phyloP scores from a whole-genome alignment of 1,140 invertebrate species.

The Aphelenchoides fujianensis region DNA sequence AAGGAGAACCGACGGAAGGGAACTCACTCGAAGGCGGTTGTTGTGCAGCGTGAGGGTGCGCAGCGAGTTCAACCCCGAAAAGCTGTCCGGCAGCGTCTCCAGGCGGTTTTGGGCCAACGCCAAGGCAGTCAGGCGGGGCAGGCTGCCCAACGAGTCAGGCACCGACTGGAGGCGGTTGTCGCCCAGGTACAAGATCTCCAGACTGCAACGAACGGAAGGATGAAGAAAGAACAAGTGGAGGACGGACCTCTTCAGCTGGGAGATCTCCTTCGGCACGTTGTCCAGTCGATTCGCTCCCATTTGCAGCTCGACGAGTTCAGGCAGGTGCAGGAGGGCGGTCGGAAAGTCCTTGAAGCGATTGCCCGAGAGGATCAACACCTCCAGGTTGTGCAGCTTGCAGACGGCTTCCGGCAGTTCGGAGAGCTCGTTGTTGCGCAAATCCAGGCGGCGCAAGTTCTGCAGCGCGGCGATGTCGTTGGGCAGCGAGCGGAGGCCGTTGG shows the following conservation, averaged over 20 bases:
- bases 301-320: constrained; percentile 83
- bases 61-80: constrained; percentile 79
- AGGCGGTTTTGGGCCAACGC: constrained; percentile 85
- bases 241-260: constrained; percentile 68
- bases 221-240: constrained; percentile 29
- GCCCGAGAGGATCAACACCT: constrained; percentile 92
- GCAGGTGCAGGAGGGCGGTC: constrained; percentile 78
- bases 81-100: constrained; percentile 78
- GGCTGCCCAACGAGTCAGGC: constrained; percentile 77
- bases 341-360: constrained; percentile 83
- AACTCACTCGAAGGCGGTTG: constrained; percentile 67
- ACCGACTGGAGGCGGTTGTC: constrained; percentile 82
- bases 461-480: constrained; percentile 22
- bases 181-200: constrained; percentile 84
- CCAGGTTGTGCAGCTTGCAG: constrained; percentile 84
- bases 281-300: constrained; percentile 81
- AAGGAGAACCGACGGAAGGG: neutral
- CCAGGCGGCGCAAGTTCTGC: constrained; percentile 26
- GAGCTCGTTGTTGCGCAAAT: constrained; percentile 63
- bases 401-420: constrained; percentile 95
- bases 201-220: constrained; percentile 65
- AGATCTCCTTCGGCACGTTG: constrained; percentile 77
- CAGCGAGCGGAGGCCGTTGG: constrained; percentile 10
- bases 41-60: constrained; percentile 85
- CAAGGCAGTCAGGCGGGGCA: constrained; percentile 77